These are phyloP conservation scores for Zaprionus camerounensis DNA, from an alignment of 1,140 invertebrate genomes.

Conservation along the genomic window DNA sequence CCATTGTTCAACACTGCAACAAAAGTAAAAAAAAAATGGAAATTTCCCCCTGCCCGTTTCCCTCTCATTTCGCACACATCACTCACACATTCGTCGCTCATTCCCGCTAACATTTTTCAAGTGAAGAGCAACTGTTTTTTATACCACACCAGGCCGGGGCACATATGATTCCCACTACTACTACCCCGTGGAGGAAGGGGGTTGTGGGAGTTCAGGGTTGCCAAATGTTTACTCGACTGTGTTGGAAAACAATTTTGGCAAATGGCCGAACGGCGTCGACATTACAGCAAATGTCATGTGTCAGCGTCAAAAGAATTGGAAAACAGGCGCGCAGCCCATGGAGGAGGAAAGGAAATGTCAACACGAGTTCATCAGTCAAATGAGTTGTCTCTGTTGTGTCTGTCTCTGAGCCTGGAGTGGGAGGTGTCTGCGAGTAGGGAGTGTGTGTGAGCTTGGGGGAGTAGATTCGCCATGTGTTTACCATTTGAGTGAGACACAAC, in stretches of 20 bases:
- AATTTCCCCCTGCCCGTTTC: neutral
- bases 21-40: no score
- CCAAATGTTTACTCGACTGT: conserved; percentile 80
- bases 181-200: neutral
- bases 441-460: conserved; percentile 12
- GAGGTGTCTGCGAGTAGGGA: neutral
- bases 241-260: conserved; percentile 79
- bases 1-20: neutral
- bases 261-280: conserved; percentile 63
- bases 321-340: conserved; percentile 28
- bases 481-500: conserved; percentile 62
- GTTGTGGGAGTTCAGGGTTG: conserved; percentile 20
- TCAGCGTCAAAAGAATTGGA: conserved; percentile 75
- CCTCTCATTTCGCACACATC: conserved; percentile 15
- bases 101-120: conserved; percentile 45
- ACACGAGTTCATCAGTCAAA: conserved; percentile 82
- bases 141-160: conserved; percentile 18
- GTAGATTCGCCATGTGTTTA: conserved; percentile 44
- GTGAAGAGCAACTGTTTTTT: conserved; percentile 54
- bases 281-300: conserved; percentile 77
- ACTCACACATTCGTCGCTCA: conserved; percentile 37
- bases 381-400: conserved; percentile 68
- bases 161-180: conserved; percentile 33
- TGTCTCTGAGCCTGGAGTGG: conserved; percentile 29
- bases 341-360: conserved; percentile 66